Evolutionary conservation across 2,888 invertebrate genomes (phyloP).

Genomic region (Cosmia trapezina): DNA sequence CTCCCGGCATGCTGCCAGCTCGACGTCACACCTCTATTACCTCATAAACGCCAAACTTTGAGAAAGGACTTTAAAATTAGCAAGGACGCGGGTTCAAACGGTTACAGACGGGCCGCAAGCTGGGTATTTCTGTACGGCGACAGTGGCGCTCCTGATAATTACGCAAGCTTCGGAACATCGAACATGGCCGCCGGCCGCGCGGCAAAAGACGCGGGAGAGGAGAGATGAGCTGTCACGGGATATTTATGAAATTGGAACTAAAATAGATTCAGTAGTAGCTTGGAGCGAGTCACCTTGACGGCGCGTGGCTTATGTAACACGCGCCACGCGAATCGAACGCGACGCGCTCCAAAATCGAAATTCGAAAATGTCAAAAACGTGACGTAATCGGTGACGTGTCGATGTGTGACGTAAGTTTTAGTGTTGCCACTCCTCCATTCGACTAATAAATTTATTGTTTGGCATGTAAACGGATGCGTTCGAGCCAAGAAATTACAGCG

Average conservation of each 20-base stretch:
- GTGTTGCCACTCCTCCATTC: conserved; percentile 89
- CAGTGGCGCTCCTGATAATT: conserved; percentile 80
- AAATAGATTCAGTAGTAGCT: conserved; percentile 89
- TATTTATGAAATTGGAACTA: conserved; percentile 90
- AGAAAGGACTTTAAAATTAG: conserved; percentile 89
- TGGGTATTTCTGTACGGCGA: conserved; percentile 73
- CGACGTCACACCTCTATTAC: conserved; percentile 86
- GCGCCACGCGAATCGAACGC: conserved; percentile 76
- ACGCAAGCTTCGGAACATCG: conserved; percentile 79
- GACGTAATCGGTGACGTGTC: conserved; percentile 85
- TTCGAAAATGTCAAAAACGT: conserved; percentile 82
- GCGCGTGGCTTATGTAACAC: conserved; percentile 84
- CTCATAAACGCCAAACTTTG: conserved; percentile 88
- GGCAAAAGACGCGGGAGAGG: conserved; percentile 87
- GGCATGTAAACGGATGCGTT: conserved; percentile 91
- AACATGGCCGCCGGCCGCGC: conserved; percentile 83
- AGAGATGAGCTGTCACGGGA: conserved; percentile 89
- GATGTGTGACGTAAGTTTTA: conserved; percentile 84
- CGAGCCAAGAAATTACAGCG: conserved; percentile 90
- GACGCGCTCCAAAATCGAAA: conserved; percentile 76
- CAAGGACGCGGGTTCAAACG: conserved; percentile 84
- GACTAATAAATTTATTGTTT: conserved; percentile 91
- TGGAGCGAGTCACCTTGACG: conserved; percentile 89
- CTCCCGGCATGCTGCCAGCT: conserved; percentile 89
- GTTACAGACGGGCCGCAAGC: conserved; percentile 70